These are phyloP conservation scores for Acanthosoma haemorrhoidale DNA, from an alignment of 2,888 invertebrate genomes.

Conservation along the genomic window DNA sequence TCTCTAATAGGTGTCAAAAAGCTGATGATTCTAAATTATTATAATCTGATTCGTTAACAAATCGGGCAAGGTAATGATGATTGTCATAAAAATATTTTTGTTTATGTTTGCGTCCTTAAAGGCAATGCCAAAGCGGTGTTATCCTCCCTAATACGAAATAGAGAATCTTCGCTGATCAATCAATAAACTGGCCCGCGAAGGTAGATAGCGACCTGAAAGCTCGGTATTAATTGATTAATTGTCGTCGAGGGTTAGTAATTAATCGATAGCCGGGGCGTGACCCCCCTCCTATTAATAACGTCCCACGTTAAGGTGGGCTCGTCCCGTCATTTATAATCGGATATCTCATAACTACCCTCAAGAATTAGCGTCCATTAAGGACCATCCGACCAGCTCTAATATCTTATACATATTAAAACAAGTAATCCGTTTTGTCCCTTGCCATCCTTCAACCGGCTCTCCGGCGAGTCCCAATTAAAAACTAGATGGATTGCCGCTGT, in stretches of 20 bases:
- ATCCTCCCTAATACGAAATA: background rate
- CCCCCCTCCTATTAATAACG: slow-evolving; percentile 26
- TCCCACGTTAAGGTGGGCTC: slow-evolving; percentile 13
- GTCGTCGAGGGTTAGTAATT: slow-evolving; percentile 30
- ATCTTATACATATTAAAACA: slow-evolving; percentile 32
- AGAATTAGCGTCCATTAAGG: slow-evolving; percentile 30
- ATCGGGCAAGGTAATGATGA: too few relatives aligned
- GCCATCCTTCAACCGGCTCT: slow-evolving; percentile 22
- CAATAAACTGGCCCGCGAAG: background rate
- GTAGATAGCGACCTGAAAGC: background rate
- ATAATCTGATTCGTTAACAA: too few relatives aligned
- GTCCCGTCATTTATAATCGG: slow-evolving; percentile 29
- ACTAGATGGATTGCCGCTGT: slow-evolving; percentile 19
- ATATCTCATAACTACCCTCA: slow-evolving; percentile 25
- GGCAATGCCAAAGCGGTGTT: background rate
- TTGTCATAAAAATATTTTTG: too few relatives aligned
- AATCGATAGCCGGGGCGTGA: slow-evolving; percentile 30
- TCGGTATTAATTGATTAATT: slow-evolving; percentile 26
- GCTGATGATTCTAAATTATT: too few relatives aligned
- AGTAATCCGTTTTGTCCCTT: slow-evolving; percentile 27
- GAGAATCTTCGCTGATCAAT: background rate
- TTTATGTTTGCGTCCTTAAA: too few relatives aligned
- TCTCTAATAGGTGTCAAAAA: too few relatives aligned
- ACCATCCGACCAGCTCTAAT: slow-evolving; percentile 19
- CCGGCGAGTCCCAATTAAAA: slow-evolving; percentile 27